phyloP scores from a whole-genome alignment of 2,888 invertebrate genomes.

The Trissolcus japonicus region DNA sequence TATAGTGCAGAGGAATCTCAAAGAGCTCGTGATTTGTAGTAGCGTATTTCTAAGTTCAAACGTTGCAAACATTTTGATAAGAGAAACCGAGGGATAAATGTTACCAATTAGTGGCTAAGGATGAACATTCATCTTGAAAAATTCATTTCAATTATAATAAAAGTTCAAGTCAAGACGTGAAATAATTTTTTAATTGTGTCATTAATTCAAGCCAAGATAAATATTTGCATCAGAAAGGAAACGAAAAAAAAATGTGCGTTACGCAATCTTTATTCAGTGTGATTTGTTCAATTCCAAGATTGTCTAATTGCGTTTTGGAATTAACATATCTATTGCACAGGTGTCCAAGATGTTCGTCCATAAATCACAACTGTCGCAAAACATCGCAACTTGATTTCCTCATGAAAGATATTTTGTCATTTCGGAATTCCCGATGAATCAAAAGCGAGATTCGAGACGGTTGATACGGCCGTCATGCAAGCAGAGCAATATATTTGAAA shows the following conservation, averaged over 20 bases:
- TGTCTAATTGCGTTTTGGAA: constrained; percentile 22
- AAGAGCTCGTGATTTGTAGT: constrained; percentile 35
- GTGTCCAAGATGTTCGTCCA: constrained; percentile 17
- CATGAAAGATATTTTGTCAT: constrained; percentile 20
- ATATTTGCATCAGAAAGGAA: no score
- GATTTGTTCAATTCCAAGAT: constrained; percentile 2
- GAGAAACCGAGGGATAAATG: constrained; percentile 1
- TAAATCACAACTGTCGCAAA: constrained; percentile 18
- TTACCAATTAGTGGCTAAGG: neutral
- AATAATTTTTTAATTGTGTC: no score
- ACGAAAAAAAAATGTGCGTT: no score
- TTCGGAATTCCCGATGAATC: constrained; percentile 35
- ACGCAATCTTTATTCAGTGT: no score
- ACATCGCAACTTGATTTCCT: constrained; percentile 24
- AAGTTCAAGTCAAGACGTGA: no score
- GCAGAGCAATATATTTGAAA: no score
- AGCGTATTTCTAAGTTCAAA: constrained; percentile 8
- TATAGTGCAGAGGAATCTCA: constrained; percentile 27
- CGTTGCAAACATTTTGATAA: constrained; percentile 3
- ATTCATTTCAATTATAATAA: no score
- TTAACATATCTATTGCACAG: constrained; percentile 4
- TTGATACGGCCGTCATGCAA: no score
- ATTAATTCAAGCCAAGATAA: no score
- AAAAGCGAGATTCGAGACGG: constrained; percentile 3
- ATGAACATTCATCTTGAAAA: no score